phyloP scores from a whole-genome alignment of 2,888 invertebrate genomes.

The Hypomecis atomaria region DNA sequence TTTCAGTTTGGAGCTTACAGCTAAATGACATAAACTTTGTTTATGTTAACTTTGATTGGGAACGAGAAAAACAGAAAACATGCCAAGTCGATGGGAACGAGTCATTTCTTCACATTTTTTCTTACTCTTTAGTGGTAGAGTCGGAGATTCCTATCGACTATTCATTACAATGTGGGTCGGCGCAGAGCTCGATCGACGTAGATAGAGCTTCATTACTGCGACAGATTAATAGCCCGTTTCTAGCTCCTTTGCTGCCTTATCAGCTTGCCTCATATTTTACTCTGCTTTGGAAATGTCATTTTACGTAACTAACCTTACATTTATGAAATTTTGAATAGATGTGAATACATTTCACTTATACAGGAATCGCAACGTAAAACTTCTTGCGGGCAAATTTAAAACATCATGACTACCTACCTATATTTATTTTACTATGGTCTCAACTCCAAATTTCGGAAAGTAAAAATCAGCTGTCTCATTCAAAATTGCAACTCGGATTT shows the following conservation, averaged over 20 bases:
- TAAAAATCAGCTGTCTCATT: too few relatives aligned
- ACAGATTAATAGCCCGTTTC: constrained; percentile 19
- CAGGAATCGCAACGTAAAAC: too few relatives aligned
- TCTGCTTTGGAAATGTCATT: background rate
- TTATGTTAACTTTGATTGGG: too few relatives aligned
- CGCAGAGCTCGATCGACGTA: constrained; percentile 16
- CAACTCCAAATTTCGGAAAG: too few relatives aligned
- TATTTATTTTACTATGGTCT: too few relatives aligned
- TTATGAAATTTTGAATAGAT: background rate
- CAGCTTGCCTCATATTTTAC: constrained; percentile 2
- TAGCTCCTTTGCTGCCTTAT: background rate
- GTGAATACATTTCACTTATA: too few relatives aligned
- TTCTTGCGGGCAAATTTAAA: too few relatives aligned
- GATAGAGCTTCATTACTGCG: constrained; percentile 16
- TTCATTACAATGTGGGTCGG: constrained; percentile 38
- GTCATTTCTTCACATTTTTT: background rate
- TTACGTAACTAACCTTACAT: background rate
- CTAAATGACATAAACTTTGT: too few relatives aligned
- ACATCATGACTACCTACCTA: too few relatives aligned
- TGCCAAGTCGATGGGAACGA: background rate
- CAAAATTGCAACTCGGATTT: too few relatives aligned
- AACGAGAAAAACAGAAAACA: too few relatives aligned
- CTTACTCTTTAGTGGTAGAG: constrained; percentile 31
- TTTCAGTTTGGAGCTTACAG: too few relatives aligned
- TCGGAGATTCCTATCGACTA: constrained; percentile 43